Evolutionary conservation across 2,797 vertebrate genomes (phyloP), one percentile per base, ranked within the genome.

Genomic region (Ceyx erithaca): DNA sequence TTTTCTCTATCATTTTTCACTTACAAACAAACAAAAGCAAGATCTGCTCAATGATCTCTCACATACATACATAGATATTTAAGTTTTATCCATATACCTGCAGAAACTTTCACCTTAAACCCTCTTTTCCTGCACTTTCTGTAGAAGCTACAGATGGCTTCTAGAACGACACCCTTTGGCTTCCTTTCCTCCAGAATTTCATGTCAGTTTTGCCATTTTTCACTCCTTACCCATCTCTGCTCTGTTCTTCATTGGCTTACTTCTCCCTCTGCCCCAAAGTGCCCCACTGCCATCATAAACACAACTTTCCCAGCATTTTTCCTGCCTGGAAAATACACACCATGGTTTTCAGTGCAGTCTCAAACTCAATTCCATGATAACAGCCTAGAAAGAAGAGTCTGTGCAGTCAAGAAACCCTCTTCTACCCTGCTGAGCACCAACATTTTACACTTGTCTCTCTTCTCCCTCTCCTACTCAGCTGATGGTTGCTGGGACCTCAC

Each of bases 1-100:
- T n/a, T n/a, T n/a, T n/a, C n/a, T n/a, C n/a, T n/a, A n/a, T n/a
- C n/a, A n/a, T n/a, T n/a, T n/a, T n/a, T n/a, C n/a, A n/a, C n/a
- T n/a, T n/a, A n/a, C n/a, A n/a, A 52, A 67, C 72, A 19, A n/a
- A 80, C 22, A 0, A 0, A 55, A 25, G 6, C 28, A 87, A 30
- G 28, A 92, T 37, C 16, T 79, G 64, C 45, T 80, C 23, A 18
- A 25, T 21, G 45, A 67, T 14, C 12, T 19, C 59, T 46, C 40
- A 70, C 4, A 68, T 68, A 79, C 0, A 0, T 4, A 51, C 15
- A 16, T 2, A 2, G 2, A 37, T 11, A 15, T 40, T 40, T 3
- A 64, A 17, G 17, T 72, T 58, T 61, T 40, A 75, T 46, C n/a
- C 21, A 45, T 5, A 30, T 6, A 41, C 3, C 28, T 14, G 25